Conservation (phyloP, 2,797 vertebrate species). For the Brachyalestes nurse region DNA sequence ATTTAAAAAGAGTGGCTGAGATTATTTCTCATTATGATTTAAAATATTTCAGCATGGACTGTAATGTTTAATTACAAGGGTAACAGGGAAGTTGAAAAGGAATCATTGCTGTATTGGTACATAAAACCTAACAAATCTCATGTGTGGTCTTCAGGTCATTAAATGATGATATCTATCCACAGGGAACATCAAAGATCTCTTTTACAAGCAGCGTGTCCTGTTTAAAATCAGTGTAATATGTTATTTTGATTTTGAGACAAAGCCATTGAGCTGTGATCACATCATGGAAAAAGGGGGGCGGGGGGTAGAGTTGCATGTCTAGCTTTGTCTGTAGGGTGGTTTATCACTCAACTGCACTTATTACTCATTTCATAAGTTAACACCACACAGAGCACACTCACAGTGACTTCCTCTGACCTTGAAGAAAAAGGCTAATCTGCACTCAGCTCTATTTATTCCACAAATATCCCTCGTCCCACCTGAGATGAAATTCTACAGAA, state of each 20-base stretch:
- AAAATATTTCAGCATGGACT: no score
- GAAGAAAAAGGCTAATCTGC: background rate
- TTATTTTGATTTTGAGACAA: background rate
- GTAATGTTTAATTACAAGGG: no score
- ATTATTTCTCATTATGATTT: no score
- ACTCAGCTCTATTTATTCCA: background rate
- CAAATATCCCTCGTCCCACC: background rate
- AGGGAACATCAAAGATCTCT: no score
- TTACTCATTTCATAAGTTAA: conserved; percentile 42
- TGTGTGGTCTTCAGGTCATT: background rate
- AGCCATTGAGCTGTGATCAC: conserved; percentile 11
- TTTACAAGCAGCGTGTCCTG: background rate
- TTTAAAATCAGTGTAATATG: background rate
- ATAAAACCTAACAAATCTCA: no score
- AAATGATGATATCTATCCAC: background rate
- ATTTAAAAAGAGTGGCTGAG: no score
- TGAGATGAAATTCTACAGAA: conserved; percentile 1
- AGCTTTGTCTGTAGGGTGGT: background rate
- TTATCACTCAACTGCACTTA: background rate
- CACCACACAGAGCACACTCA: background rate
- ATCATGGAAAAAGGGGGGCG: background rate
- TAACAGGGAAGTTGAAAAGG: no score
- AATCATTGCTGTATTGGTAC: no score
- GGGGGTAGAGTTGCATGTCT: background rate
- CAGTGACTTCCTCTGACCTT: conserved; percentile 23